phyloP scores from a whole-genome alignment of 1,140 invertebrate species.

The Sycophaga agraensis region DNA sequence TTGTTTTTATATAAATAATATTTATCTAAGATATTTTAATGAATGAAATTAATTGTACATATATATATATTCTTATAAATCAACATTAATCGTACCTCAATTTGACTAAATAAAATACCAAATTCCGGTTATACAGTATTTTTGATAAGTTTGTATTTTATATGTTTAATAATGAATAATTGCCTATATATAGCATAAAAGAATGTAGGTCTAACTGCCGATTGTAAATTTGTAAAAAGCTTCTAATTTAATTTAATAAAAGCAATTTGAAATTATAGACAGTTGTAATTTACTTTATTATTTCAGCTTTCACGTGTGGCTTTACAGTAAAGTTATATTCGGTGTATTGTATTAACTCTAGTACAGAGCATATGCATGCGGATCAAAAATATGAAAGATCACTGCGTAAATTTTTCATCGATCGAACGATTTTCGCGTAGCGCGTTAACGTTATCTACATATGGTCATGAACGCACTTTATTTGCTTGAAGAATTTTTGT shows the following conservation, averaged over 20 bases:
- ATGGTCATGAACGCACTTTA: slow-evolving; percentile 28
- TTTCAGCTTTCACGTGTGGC: slow-evolving; percentile 49
- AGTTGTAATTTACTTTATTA: slow-evolving; percentile 56
- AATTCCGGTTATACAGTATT: not conserved
- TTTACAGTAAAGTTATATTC: slow-evolving; percentile 55
- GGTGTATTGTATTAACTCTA: slow-evolving; percentile 46
- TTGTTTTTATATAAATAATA: too few species aligned
- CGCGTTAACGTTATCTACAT: slow-evolving; percentile 40
- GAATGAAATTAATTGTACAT: too few species aligned
- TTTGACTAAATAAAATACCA: not conserved
- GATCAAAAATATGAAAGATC: slow-evolving; percentile 47
- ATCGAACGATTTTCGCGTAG: slow-evolving; percentile 39
- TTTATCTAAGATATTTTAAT: too few species aligned
- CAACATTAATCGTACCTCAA: too few species aligned
- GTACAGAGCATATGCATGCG: slow-evolving; percentile 52
- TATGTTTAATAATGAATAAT: not conserved
- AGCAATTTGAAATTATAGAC: slow-evolving; percentile 36
- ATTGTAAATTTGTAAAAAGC: not conserved
- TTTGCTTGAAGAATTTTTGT: slow-evolving; percentile 23
- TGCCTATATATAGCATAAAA: not conserved
- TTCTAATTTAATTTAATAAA: slow-evolving; percentile 3
- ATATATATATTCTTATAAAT: too few species aligned
- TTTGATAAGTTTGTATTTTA: not conserved
- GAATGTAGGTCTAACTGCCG: not conserved
- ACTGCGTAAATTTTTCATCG: slow-evolving; percentile 21